A percentile compares a stretch with the other conserved stretches of the same genome.
Evolutionary conservation across 2,797 vertebrate genomes (phyloP).

Genomic region (Oceanodroma leucorhoa): DNA sequence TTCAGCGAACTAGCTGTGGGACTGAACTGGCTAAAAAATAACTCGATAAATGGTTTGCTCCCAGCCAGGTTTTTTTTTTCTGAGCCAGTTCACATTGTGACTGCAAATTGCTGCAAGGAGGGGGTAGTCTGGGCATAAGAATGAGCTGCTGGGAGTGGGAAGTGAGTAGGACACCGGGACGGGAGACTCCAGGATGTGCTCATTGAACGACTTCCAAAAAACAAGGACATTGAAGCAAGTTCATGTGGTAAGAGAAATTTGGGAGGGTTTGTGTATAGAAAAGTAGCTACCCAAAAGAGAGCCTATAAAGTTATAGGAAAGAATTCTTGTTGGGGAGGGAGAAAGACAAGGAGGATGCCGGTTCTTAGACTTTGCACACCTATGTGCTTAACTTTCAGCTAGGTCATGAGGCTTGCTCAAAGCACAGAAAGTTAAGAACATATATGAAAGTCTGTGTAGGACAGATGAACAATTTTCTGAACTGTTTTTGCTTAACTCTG

Average conservation of each 20-base stretch:
- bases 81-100: not conserved
- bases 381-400: not conserved
- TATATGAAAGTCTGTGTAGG: accelerated
- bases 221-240: not conserved
- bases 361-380: not conserved
- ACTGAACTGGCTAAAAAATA: not conserved
- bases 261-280: not conserved
- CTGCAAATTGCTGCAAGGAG: not conserved
- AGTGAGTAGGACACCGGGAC: not conserved
- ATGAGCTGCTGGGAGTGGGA: not conserved
- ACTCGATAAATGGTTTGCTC: not conserved
- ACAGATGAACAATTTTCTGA: not conserved
- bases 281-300: not conserved
- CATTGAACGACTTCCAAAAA: not conserved
- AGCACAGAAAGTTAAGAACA: not conserved
- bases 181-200: not conserved
- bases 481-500: not conserved
- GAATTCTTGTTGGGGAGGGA: not conserved
- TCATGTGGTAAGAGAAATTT: not conserved
- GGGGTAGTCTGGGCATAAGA: not conserved
- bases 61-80: not conserved
- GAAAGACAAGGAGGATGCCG: not conserved
- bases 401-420: not conserved
- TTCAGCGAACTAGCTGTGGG: not conserved
- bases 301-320: not conserved